These are phyloP conservation scores for Cremastinae sp. DNA, from an alignment of 2,888 invertebrate genomes.

Conservation along the genomic window DNA sequence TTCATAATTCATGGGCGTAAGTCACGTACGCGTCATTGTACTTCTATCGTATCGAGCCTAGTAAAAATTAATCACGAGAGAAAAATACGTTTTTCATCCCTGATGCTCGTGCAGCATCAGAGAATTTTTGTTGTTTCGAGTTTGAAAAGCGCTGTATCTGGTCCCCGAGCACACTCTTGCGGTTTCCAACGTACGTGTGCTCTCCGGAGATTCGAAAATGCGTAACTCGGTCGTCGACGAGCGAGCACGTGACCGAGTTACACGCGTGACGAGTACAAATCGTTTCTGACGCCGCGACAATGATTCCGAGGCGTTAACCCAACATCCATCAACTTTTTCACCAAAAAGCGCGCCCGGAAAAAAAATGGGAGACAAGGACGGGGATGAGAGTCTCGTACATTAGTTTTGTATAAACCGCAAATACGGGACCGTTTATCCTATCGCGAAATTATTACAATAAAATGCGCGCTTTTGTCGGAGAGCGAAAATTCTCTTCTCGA, in stretches of 20 bases:
- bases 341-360: slow-evolving; percentile 28
- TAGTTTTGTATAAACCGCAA: not conserved
- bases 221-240: slow-evolving; percentile 15
- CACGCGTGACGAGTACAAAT: slow-evolving; percentile 62
- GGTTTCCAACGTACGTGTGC: not conserved
- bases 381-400: not conserved
- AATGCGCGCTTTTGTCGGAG: no score
- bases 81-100: slow-evolving; percentile 44
- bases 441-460: not conserved
- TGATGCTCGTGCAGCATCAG: no score
- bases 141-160: slow-evolving; percentile 22
- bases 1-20: slow-evolving; percentile 57
- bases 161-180: slow-evolving; percentile 11
- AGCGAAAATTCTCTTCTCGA: not conserved
- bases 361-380: slow-evolving; percentile 10
- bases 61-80: slow-evolving; percentile 54
- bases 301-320: slow-evolving; percentile 49
- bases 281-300: slow-evolving; percentile 61
- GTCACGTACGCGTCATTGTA: not conserved
- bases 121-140: no score
- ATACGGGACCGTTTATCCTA: no score
- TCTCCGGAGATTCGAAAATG: not conserved
- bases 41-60: slow-evolving; percentile 26
- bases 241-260: slow-evolving; percentile 61
- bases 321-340: slow-evolving; percentile 59